phyloP scores from a whole-genome alignment of 2,797 vertebrate species.

The Epinephelus awoara region DNA sequence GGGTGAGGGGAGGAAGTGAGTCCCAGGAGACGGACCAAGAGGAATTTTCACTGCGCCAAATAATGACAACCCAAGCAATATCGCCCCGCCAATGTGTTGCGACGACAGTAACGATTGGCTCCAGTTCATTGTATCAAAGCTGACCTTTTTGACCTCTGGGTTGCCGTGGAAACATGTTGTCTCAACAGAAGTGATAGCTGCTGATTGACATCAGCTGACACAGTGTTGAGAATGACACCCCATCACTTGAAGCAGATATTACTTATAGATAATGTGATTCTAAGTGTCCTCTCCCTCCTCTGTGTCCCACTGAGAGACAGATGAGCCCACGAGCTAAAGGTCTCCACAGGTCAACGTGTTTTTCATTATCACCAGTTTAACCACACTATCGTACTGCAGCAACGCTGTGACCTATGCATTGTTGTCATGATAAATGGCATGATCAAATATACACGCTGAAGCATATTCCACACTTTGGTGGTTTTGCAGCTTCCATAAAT shows the following conservation, averaged over 20 bases:
- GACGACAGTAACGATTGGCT: conserved; percentile 68
- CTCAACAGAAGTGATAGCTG: conserved; percentile 36
- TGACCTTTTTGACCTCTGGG: conserved; percentile 72
- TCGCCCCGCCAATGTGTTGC: conserved; percentile 62
- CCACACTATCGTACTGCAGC: conserved; percentile 1
- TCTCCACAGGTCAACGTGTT: conserved; percentile 37
- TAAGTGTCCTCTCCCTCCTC: conserved; percentile 28
- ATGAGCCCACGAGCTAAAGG: conserved; percentile 16
- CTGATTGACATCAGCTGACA: conserved; percentile 66
- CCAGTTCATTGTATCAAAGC: conserved; percentile 65
- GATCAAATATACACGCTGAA: conserved; percentile 58
- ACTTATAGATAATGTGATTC: conserved; percentile 53
- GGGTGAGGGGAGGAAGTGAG: conserved; percentile 63
- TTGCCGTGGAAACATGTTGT: conserved; percentile 69
- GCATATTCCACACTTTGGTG: conserved; percentile 73
- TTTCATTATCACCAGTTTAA: conserved; percentile 49
- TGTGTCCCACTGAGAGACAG: conserved; percentile 22
- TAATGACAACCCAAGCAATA: conserved; percentile 79
- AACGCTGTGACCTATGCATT: conserved; percentile 28
- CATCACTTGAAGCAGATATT: conserved; percentile 53
- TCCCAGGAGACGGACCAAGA: conserved; percentile 65
- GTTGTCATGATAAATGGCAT: conserved; percentile 44
- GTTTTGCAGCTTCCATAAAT: conserved; percentile 65
- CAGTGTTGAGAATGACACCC: conserved; percentile 44
- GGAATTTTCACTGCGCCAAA: conserved; percentile 71